These are phyloP conservation scores for Drosophila cyrtoloma DNA, from an alignment of 2,888 invertebrate species.

Conservation along the genomic window DNA sequence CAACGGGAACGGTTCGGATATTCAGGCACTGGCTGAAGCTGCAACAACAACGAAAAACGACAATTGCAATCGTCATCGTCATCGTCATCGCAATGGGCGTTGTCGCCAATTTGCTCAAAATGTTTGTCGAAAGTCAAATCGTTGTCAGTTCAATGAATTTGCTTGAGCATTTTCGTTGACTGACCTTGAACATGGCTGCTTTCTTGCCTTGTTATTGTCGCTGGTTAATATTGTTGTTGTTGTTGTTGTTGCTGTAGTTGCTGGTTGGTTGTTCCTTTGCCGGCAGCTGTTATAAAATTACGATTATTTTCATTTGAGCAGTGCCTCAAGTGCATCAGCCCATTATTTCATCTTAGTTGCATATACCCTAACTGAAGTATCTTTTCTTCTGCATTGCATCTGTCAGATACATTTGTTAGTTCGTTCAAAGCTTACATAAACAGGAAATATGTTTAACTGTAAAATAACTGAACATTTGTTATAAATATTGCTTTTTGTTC, in stretches of 20 bases:
- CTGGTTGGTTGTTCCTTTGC: slow-evolving; percentile 18
- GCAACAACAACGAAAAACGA: background rate
- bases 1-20: slow-evolving; percentile 31
- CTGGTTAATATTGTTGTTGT: background rate
- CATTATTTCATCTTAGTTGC: slow-evolving; percentile 21
- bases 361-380: slow-evolving; percentile 33
- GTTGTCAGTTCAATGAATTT: slow-evolving; percentile 75
- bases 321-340: slow-evolving; percentile 39
- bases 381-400: background rate
- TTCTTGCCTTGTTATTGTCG: slow-evolving; percentile 16
- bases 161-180: slow-evolving; percentile 38
- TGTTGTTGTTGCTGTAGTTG: slow-evolving; percentile 1
- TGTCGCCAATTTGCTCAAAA: slow-evolving; percentile 45
- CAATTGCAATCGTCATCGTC: slow-evolving; percentile 21
- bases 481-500: background rate
- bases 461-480: background rate
- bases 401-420: too few relatives aligned
- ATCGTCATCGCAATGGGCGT: slow-evolving; percentile 40
- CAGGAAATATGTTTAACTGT: background rate
- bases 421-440: too few relatives aligned
- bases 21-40: background rate
- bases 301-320: slow-evolving; percentile 59
- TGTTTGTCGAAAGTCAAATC: slow-evolving; percentile 38
- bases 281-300: slow-evolving; percentile 60
- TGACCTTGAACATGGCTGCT: slow-evolving; percentile 68